A percentile compares a stretch with the other conserved stretches of the same genome.
Conservation (phyloP, 2,888 invertebrate species). For the Linnaemya vulpina region DNA sequence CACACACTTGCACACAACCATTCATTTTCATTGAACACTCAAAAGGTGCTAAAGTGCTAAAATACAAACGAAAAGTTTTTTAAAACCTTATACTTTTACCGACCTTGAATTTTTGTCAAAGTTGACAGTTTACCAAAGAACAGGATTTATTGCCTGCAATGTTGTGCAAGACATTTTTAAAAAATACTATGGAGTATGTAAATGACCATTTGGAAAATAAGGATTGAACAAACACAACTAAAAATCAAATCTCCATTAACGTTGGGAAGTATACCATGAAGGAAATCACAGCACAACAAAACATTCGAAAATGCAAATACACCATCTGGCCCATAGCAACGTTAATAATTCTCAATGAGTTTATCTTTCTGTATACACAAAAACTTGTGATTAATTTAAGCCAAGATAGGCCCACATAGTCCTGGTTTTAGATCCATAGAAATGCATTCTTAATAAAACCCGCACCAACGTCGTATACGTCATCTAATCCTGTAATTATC, state of each 20-base stretch:
- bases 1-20: background rate
- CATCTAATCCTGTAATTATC: too few relatives aligned
- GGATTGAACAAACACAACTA: constrained; percentile 21
- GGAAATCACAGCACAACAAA: background rate
- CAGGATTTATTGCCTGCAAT: constrained; percentile 72
- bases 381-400: too few relatives aligned
- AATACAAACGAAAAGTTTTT: constrained; percentile 35
- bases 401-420: too few relatives aligned
- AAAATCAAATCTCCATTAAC: constrained; percentile 38
- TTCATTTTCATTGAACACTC: background rate
- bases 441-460: too few relatives aligned
- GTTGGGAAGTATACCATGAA: constrained; percentile 26
- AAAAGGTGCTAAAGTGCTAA: constrained; percentile 65
- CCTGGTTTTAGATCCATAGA: too few relatives aligned
- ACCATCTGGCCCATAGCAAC: too few relatives aligned
- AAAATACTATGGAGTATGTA: constrained; percentile 60
- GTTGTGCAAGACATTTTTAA: constrained; percentile 45
- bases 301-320: too few relatives aligned
- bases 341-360: too few relatives aligned
- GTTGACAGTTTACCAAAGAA: constrained; percentile 74
- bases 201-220: constrained; percentile 62
- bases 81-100: constrained; percentile 60
- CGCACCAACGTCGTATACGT: too few relatives aligned
- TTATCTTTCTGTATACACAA: too few relatives aligned
- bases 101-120: constrained; percentile 75